Evolutionary conservation across 1,140 invertebrate genomes (phyloP).

Genomic region (Aethina tumida): DNA sequence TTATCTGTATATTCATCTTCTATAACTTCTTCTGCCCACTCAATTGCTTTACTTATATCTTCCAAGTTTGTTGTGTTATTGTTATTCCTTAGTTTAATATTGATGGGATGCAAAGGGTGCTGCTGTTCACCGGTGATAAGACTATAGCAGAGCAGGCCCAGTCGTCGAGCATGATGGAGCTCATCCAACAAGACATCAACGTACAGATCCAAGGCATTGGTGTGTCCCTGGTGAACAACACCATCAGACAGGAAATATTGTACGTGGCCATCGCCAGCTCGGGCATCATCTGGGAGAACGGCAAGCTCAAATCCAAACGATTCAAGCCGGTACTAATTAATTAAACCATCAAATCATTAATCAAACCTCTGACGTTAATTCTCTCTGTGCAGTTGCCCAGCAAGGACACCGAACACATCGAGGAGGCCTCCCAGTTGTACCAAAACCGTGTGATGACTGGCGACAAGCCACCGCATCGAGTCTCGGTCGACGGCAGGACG

Average conservation of each 20-base stretch:
- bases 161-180: constrained; percentile 60
- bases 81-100: no score
- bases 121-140: constrained; percentile 76
- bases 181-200: constrained; percentile 61
- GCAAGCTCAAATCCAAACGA: constrained; percentile 54
- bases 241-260: constrained; percentile 66
- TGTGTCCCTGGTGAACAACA: constrained; percentile 86
- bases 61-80: no score
- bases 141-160: constrained; percentile 68
- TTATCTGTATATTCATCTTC: no score
- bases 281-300: constrained; percentile 78
- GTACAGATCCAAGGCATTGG: constrained; percentile 84
- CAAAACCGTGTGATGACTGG: constrained; percentile 20
- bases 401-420: constrained; percentile 52
- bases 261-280: constrained; percentile 73
- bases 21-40: no score
- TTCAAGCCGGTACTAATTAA: constrained; percentile 55
- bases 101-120: constrained; percentile 81
- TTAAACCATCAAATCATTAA: neutral
- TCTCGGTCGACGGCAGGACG: constrained; percentile 26
- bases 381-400: neutral
- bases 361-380: neutral
- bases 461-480: neutral
- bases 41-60: no score
- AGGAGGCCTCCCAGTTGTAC: constrained; percentile 78